These are phyloP conservation scores for Liparis tanakae DNA, from an alignment of 2,797 vertebrate species.

Conservation along the genomic window DNA sequence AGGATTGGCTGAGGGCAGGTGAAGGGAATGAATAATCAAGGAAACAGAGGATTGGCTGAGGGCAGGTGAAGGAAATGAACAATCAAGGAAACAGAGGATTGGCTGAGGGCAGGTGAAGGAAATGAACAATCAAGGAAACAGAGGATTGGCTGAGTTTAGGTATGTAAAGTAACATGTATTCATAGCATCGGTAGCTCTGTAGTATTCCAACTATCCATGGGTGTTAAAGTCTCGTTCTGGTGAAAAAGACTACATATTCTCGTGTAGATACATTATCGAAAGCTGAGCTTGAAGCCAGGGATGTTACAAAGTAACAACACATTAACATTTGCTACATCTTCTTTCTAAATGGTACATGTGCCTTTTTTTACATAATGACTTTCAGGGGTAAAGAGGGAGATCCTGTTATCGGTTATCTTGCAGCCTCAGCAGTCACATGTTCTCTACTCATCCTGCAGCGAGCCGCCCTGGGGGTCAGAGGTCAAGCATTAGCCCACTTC, in stretches of 20 bases:
- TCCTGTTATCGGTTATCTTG: conserved; percentile 35
- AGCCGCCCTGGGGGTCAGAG: conserved; percentile 43
- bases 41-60: too few relatives aligned
- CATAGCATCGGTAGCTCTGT: neutral
- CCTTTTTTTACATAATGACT: conserved; percentile 39
- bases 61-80: too few relatives aligned
- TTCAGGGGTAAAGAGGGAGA: conserved; percentile 35
- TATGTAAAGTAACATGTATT: conserved; percentile 9
- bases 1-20: neutral
- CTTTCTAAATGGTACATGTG: conserved; percentile 26
- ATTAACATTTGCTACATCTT: conserved; percentile 2
- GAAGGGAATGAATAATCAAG: too few relatives aligned
- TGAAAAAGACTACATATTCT: conserved; percentile 12
- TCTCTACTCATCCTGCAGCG: conserved; percentile 41
- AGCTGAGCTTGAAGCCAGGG: conserved; percentile 15
- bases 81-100: too few relatives aligned
- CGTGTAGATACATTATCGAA: neutral
- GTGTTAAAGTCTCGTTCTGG: conserved; percentile 10
- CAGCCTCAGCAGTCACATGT: conserved; percentile 42
- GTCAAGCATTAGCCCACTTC: conserved; percentile 80
- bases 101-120: too few relatives aligned
- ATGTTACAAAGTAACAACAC: conserved; percentile 3
- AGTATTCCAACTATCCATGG: conserved; percentile 9
- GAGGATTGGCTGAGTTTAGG: neutral
- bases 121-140: too few relatives aligned